Percentiles rank a stretch among this genome's conserved stretches.
These are phyloP conservation scores for Carpatolechia fugitivella DNA, from an alignment of 2,888 invertebrate genomes.

Conservation along the genomic window DNA sequence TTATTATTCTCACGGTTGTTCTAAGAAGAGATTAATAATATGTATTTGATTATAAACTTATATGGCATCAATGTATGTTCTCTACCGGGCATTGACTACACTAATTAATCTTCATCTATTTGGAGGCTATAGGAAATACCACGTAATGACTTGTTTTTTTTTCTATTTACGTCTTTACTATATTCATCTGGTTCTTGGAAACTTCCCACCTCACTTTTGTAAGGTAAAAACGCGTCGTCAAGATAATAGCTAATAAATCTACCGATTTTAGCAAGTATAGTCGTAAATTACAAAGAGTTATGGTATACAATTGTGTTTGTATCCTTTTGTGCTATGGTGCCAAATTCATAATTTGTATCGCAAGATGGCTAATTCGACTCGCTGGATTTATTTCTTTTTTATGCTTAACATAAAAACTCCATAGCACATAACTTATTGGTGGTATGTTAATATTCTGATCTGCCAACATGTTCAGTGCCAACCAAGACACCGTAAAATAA, in stretches of 20 bases:
- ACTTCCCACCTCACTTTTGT: too few species aligned
- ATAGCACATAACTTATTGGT: too few species aligned
- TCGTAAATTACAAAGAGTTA: background rate
- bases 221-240: background rate
- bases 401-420: too few species aligned
- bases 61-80: conserved; percentile 1
- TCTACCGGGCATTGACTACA: conserved; percentile 2
- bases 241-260: background rate
- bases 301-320: background rate
- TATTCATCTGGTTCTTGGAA: background rate
- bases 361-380: background rate
- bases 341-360: background rate
- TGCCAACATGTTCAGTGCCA: too few species aligned
- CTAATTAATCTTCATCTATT: conserved; percentile 18
- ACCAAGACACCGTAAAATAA: too few species aligned
- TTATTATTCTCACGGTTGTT: background rate
- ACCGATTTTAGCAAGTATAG: background rate
- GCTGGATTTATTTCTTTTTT: too few species aligned
- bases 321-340: background rate
- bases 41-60: conserved; percentile 3
- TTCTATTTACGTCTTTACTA: background rate
- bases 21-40: background rate
- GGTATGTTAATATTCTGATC: too few species aligned
- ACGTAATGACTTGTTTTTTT: conserved; percentile 14
- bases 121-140: conserved; percentile 16